These are phyloP conservation scores for Suncus etruscus DNA, from an alignment of 2,113 vertebrate genomes.

Conservation along the genomic window DNA sequence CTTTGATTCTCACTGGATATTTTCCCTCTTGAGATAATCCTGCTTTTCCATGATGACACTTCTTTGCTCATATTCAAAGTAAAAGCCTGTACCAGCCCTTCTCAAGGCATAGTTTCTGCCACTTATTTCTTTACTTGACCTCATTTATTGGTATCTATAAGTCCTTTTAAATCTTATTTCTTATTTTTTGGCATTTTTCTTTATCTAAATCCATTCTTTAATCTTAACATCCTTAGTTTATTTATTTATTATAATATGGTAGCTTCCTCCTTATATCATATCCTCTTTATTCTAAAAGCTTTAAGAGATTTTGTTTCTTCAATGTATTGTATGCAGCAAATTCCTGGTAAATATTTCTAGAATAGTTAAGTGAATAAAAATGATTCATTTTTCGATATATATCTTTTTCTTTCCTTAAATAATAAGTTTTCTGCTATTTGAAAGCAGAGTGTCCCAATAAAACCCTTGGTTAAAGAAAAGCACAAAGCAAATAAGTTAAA, in stretches of 20 bases:
- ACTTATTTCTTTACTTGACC: accelerated
- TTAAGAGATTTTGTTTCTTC: background rate
- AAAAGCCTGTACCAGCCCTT: background rate
- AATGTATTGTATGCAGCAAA: background rate
- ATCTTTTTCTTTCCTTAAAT: background rate
- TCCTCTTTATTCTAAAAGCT: background rate
- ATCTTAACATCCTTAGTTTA: background rate
- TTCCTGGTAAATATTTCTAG: background rate
- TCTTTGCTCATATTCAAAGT: background rate
- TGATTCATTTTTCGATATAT: background rate
- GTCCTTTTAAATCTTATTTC: background rate
- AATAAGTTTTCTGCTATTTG: background rate
- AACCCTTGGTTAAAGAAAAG: background rate
- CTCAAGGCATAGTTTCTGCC: background rate
- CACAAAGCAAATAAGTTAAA: background rate
- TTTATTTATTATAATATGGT: background rate
- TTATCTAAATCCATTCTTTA: background rate
- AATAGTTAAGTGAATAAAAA: background rate
- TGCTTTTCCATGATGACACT: background rate
- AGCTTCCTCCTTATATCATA: background rate
- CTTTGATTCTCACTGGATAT: background rate
- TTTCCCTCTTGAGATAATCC: background rate
- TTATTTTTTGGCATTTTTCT: background rate
- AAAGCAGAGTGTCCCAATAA: background rate
- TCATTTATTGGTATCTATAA: background rate